Evolutionary conservation across 2,888 invertebrate genomes (phyloP).

Genomic region (Actias luna): DNA sequence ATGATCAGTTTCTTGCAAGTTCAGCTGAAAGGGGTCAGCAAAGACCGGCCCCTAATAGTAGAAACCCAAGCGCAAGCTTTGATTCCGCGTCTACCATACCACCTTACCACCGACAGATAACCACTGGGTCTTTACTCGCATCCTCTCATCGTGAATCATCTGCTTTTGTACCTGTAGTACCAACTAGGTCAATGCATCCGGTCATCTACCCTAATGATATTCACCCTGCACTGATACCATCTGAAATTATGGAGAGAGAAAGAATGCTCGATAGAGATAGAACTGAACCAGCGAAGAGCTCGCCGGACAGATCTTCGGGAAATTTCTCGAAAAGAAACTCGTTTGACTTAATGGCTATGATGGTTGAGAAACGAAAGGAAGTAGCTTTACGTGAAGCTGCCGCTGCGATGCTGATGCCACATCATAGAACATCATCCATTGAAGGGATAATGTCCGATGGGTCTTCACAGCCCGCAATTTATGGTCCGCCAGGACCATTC

Average conservation of each 20-base stretch:
- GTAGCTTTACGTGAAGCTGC: slow-evolving; percentile 88
- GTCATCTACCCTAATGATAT: slow-evolving; percentile 87
- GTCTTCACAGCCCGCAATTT: slow-evolving; percentile 83
- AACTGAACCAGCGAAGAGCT: slow-evolving; percentile 74
- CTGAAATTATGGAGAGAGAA: slow-evolving; percentile 82
- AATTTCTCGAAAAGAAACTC: slow-evolving; percentile 77
- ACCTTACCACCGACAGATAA: slow-evolving; percentile 85
- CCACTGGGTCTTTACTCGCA: slow-evolving; percentile 71
- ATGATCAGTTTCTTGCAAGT: slow-evolving; percentile 83
- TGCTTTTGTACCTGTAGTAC: slow-evolving; percentile 94
- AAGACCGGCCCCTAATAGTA: slow-evolving; percentile 76
- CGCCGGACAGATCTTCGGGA: slow-evolving; percentile 69
- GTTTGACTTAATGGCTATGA: slow-evolving; percentile 93
- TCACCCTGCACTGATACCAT: slow-evolving; percentile 84
- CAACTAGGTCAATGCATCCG: slow-evolving; percentile 87
- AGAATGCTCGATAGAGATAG: slow-evolving; percentile 74
- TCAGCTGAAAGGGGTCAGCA: slow-evolving; percentile 73
- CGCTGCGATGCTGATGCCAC: slow-evolving; percentile 86
- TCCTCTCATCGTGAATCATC: slow-evolving; percentile 89
- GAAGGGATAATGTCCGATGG: slow-evolving; percentile 81
- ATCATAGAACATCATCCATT: slow-evolving; percentile 75
- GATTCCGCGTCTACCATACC: slow-evolving; percentile 81
- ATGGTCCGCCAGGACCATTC: slow-evolving; percentile 85
- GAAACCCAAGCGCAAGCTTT: slow-evolving; percentile 78
- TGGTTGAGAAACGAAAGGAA: slow-evolving; percentile 94